Base-by-base conservation (phyloP, 2,888 invertebrate genomes). In the Eupithecia centaureata region DNA sequence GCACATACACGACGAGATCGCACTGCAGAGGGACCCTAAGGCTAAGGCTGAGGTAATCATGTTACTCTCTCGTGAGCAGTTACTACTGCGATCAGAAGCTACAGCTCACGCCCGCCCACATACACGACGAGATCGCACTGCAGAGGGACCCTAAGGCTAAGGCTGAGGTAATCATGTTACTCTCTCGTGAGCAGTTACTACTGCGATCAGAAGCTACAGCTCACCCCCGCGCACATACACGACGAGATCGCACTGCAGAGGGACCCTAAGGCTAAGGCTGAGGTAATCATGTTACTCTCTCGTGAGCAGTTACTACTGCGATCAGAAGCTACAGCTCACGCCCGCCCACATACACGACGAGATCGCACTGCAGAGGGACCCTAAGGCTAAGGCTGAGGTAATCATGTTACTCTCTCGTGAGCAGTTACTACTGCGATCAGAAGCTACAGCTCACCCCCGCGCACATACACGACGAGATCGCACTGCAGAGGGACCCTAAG, bases 31-130 rank as follows among this genome's bases (percentile, higher is more conserved):
- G 15, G 91, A 91, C 47, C 88, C 89, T 0, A 78, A 86, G 51
- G 86, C 87, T 0, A 85, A 86, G 71, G 79, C 85, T 15, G 86
- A 91, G 84, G 93, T 68, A 67, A 32, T 2, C 5, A n/a, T n/a
- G 94, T 1, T 92, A 90, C 65, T 79, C 86, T 0, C 73, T 92
- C 2, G 92, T 94, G 12, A 86, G 79, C 62, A 83, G 78, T 18
- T 93, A 89, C 79, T 93, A 89, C 78, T 79, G 81, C 1, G 87
- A 90, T 4, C 88, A 89, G 77, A 86, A 86, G 67, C 76, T 92
- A 51, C 85, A 88, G 65, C 79, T 90, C 8, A 79, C 78, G 2
- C 75, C 79, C 0, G 80, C 81, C 0, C 88, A 88, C 70, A 71
- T 89, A 0, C 85, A 87, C 18, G 90, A 90, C 65, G 91, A 93